Percentiles rank a stretch among this genome's conserved stretches.
Evolutionary conservation across 2,113 vertebrate genomes (phyloP).

Genomic region (Scolopax mira): DNA sequence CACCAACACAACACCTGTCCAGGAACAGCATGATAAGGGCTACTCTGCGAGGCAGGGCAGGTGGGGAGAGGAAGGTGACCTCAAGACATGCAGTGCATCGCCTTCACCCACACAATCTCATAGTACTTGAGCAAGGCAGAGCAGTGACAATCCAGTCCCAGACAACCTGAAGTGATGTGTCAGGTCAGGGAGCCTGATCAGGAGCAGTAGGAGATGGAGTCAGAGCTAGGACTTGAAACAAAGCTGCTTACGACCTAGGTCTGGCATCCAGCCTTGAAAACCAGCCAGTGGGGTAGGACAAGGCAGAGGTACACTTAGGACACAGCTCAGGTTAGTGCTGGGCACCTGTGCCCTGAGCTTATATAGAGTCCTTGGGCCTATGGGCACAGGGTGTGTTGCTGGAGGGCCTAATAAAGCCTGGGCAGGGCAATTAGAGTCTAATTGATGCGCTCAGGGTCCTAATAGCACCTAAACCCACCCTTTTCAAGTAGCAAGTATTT

Average conservation of each 20-base stretch:
- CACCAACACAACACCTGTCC: neutral
- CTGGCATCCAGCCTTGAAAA: neutral
- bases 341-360: neutral
- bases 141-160: neutral
- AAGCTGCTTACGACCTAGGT: neutral
- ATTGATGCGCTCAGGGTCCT: neutral
- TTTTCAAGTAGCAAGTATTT: neutral
- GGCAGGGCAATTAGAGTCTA: neutral
- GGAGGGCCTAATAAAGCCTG: neutral
- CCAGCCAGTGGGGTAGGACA: neutral
- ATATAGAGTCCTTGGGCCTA: neutral
- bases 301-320: neutral
- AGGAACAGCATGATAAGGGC: neutral
- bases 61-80: neutral
- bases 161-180: neutral
- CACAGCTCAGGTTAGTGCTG: neutral
- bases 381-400: neutral
- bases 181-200: neutral
- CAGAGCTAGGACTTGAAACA: neutral
- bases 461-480: neutral
- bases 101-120: neutral
- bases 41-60: neutral
- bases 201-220: neutral
- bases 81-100: neutral
- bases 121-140: neutral